These are phyloP conservation scores for Oligia fasciuncula DNA, from an alignment of 2,888 invertebrate species.

Conservation along the genomic window DNA sequence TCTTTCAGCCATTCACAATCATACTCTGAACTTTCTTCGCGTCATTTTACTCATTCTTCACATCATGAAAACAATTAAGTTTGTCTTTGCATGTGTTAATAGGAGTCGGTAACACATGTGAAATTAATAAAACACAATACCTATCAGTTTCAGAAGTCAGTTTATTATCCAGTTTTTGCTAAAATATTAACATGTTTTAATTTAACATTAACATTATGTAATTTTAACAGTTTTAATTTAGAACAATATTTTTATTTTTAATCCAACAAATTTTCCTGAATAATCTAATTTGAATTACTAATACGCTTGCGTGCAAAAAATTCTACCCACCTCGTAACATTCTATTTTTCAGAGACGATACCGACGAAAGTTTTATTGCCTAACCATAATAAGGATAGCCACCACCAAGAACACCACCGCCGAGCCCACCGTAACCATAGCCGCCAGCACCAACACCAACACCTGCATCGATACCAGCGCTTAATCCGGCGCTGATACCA, in stretches of 20 bases:
- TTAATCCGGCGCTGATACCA: conserved; percentile 21
- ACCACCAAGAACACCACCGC: neutral
- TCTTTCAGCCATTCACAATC: too few species aligned
- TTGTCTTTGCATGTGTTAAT: too few species aligned
- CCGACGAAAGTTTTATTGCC: too few species aligned
- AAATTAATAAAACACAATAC: neutral
- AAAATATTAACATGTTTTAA: neutral
- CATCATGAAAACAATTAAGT: neutral
- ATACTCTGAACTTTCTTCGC: too few species aligned
- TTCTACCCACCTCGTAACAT: neutral
- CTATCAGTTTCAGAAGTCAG: neutral
- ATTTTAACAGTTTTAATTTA: neutral
- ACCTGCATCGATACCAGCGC: conserved; percentile 9
- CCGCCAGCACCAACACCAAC: neutral
- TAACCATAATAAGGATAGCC: conserved; percentile 32
- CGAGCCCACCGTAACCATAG: conserved; percentile 24
- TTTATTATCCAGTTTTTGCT: conserved; percentile 1
- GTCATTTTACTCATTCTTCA: neutral
- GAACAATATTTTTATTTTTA: neutral
- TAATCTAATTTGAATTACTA: neutral
- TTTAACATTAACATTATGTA: too few species aligned
- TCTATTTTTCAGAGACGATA: neutral
- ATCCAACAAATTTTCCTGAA: neutral
- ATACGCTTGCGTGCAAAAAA: neutral
- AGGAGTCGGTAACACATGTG: neutral